phyloP scores from a whole-genome alignment of 2,113 vertebrate genomes.

The Corvus moneduloides region DNA sequence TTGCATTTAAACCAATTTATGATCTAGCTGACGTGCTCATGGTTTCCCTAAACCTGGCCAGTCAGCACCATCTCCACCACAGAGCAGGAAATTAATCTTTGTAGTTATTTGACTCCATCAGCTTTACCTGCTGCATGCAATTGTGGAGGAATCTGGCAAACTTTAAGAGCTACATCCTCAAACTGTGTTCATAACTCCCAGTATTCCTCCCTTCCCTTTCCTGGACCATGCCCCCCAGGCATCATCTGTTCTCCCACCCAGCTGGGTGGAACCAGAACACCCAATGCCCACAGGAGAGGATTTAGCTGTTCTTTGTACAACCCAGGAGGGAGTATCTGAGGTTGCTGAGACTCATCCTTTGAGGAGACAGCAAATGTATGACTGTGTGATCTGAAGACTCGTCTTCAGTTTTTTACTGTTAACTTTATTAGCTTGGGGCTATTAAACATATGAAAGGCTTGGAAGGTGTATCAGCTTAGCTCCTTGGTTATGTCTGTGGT shows the following conservation, averaged over 20 bases:
- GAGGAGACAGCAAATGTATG: neutral
- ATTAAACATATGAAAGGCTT: neutral
- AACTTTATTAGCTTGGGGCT: neutral
- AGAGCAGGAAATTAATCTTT: constrained; percentile 49
- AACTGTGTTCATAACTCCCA: neutral
- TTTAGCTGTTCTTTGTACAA: neutral
- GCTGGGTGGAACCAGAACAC: neutral
- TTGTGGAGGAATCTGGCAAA: neutral
- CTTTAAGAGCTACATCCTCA: neutral
- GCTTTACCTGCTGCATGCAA: constrained; percentile 24
- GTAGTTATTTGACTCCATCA: neutral
- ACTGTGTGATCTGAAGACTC: neutral
- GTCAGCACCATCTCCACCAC: neutral
- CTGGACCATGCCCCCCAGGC: neutral
- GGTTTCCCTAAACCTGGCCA: constrained; percentile 26
- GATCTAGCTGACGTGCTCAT: constrained; percentile 1
- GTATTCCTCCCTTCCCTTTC: neutral
- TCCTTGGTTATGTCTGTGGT: neutral
- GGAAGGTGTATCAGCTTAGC: neutral
- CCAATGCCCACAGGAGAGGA: neutral
- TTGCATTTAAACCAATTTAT: constrained; percentile 27
- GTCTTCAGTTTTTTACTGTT: neutral
- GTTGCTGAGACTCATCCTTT: neutral
- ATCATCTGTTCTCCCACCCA: neutral
- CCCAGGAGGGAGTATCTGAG: neutral